Evolutionary conservation across 2,113 vertebrate genomes (phyloP).

Genomic region (Danio rerio): GRCz12tu NC_133187.1:38709501-38710000

Average conservation of each 20-base stretch:
- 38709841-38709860: slow-evolving; percentile 11
- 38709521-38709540: too few species aligned
- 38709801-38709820: neutral
- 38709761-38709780: neutral
- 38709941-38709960: slow-evolving; percentile 17
- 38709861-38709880: slow-evolving; percentile 63
- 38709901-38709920: slow-evolving; percentile 58
- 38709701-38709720: too few species aligned
- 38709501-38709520: too few species aligned
- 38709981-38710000: slow-evolving; percentile 8
- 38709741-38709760: neutral
- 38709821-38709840: neutral
- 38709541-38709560: too few species aligned
- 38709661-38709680: too few species aligned
- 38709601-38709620: too few species aligned
- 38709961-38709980: neutral
- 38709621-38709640: too few species aligned
- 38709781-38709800: neutral
- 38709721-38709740: too few species aligned
- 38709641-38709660: too few species aligned
- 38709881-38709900: slow-evolving; percentile 64
- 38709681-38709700: too few species aligned
- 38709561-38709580: too few species aligned
- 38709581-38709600: too few species aligned
- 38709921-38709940: neutral